phyloP scores from a whole-genome alignment of 2,113 vertebrate genomes.

The Paramormyrops kingsleyae region DNA sequence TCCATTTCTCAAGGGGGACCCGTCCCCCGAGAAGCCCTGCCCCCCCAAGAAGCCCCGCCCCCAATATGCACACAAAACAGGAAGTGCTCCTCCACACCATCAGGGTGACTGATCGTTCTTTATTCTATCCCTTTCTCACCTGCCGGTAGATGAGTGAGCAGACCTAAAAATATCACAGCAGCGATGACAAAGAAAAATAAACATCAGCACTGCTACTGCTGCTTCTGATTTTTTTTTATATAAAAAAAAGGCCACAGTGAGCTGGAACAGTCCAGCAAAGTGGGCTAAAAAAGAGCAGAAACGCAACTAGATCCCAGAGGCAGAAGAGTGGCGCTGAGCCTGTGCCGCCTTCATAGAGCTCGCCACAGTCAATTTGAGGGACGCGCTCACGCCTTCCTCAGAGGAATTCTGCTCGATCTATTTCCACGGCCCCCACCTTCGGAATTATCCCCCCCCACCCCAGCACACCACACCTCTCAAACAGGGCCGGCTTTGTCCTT shows the following conservation, averaged over 20 bases:
- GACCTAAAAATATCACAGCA: neutral
- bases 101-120: neutral
- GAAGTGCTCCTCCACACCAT: neutral
- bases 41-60: neutral
- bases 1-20: neutral
- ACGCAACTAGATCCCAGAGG: neutral
- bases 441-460: conserved; percentile 38
- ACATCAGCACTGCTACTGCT: neutral
- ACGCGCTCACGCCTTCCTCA: conserved; percentile 39
- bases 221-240: neutral
- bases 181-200: neutral
- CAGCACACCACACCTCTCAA: conserved; percentile 14
- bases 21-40: neutral
- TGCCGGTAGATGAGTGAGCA: neutral
- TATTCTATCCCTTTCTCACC: neutral
- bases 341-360: conserved; percentile 14
- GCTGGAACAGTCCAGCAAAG: neutral
- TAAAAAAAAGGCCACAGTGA: neutral
- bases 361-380: conserved; percentile 24
- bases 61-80: neutral
- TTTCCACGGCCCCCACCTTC: conserved; percentile 44
- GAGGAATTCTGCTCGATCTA: conserved; percentile 46
- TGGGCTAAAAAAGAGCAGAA: conserved; percentile 19
- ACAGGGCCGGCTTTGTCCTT: conserved; percentile 35
- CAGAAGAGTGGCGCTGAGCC: neutral